Evolutionary conservation across 2,113 vertebrate genomes (phyloP), one percentile per base, ranked within the genome.

Genomic region (Gallinago paraguaiae): DNA sequence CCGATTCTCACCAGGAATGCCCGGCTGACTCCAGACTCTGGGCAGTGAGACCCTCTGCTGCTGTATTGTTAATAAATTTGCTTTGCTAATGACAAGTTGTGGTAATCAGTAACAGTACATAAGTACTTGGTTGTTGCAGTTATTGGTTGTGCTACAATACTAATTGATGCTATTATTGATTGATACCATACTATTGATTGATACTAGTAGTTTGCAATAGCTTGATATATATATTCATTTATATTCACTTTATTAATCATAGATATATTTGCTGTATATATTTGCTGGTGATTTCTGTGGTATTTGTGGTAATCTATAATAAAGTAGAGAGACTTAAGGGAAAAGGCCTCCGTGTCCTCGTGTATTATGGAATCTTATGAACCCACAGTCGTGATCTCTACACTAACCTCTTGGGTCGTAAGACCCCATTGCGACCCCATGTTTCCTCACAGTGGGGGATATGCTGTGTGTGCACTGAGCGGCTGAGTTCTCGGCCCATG

Each of bases 301-400:
- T 59, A 39, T 43, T 81, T 87, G 37, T 64, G 39, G 39, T 24
- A 43, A 74, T n/a, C 22, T 61, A 45, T 50, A 68, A 64, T 19
- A n/a, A 59, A 83, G 6, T 13, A 48, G 17, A 72, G 14, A 25
- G 8, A 39, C 28, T 64, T 23, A 35, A n/a, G 54, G 16, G 45
- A 59, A n/a, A 69, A 78, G 16, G 9, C 28, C 3, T 60, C 39
- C 20, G 8, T 13, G 31, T 19, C 41, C 28, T 87, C 0, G 0
- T 23, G 24, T 30, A 13, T 56, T 31, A 17, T 22, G 37, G 48
- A 92, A 95, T 50, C 31, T 60, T 64, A 3, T 23, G 11, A 59
- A 23, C 11, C 30, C 14, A 5, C 2, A 3, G 13, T 27, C 1
- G 0, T 0, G 0, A 9, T 41, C 15, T 68, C 48, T 72, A 2